A percentile compares a stretch with the other conserved stretches of the same genome.
Evolutionary conservation across 1,140 invertebrate genomes (phyloP).

Genomic region (Hypothenemus hampei): DNA sequence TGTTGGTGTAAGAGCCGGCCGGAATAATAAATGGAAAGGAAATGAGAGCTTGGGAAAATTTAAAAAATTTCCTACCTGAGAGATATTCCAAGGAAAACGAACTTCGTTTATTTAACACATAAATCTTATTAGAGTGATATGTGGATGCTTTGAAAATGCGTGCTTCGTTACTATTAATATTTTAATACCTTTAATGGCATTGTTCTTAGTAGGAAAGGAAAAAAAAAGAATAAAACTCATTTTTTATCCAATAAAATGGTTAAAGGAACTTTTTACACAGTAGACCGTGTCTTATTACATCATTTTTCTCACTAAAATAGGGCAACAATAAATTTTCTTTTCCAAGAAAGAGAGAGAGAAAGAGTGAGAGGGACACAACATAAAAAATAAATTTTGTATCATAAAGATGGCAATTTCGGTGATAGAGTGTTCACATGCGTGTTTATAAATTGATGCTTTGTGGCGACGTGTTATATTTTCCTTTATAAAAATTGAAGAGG

Average conservation of each 20-base stretch:
- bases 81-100: neutral
- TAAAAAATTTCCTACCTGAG: neutral
- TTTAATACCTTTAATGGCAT: neutral
- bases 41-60: constrained; percentile 7
- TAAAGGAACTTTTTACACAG: constrained; percentile 4
- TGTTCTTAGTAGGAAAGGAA: neutral
- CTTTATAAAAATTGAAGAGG: constrained; percentile 11
- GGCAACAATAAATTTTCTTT: constrained; percentile 10
- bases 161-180: neutral
- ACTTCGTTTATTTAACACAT: neutral
- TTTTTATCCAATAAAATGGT: constrained; percentile 16
- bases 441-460: constrained; percentile 22
- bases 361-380: constrained; percentile 14
- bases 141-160: neutral
- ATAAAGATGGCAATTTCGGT: constrained; percentile 23
- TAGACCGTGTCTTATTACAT: constrained; percentile 6
- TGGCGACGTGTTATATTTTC: constrained; percentile 3
- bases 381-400: constrained; percentile 24
- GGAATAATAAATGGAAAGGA: constrained; percentile 16
- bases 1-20: constrained; percentile 1
- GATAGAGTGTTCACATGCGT: constrained; percentile 25
- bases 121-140: neutral
- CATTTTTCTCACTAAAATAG: constrained; percentile 20
- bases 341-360: too few relatives aligned
- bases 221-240: neutral